Evolutionary conservation across 2,797 vertebrate species (phyloP).

Genomic region (Sebastiscus albofasciatus): DNA sequence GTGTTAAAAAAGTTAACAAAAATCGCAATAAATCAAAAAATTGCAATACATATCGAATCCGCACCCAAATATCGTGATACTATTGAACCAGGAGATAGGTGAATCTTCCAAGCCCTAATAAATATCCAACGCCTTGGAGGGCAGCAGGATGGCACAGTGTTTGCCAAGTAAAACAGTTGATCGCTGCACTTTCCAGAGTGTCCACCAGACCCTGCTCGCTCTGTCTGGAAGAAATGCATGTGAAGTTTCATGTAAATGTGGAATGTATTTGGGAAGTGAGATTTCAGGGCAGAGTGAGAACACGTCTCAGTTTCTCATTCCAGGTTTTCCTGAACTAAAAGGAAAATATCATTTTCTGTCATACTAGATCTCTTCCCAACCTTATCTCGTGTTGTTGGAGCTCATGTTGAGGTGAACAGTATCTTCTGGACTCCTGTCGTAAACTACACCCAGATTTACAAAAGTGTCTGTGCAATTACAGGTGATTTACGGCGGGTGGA

Average conservation of each 20-base stretch:
- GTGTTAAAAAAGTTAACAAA: too few species aligned
- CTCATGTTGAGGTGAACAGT: constrained; percentile 18
- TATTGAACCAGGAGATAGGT: too few species aligned
- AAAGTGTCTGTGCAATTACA: not conserved
- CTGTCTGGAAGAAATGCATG: not conserved
- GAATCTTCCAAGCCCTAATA: too few species aligned
- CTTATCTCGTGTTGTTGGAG: not conserved
- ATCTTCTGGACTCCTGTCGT: not conserved
- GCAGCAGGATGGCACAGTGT: not conserved
- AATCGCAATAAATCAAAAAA: too few species aligned
- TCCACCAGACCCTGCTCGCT: not conserved
- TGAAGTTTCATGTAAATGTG: constrained; percentile 15
- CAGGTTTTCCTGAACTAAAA: constrained; percentile 20
- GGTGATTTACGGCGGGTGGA: constrained; percentile 14
- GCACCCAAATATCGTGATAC: too few species aligned
- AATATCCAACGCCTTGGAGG: not conserved
- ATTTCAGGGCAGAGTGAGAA: not conserved
- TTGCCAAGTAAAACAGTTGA: too few species aligned
- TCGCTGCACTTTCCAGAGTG: not conserved
- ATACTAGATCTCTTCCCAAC: not conserved
- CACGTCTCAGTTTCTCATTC: constrained; percentile 12
- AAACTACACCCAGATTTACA: constrained; percentile 35
- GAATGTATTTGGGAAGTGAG: constrained; percentile 25
- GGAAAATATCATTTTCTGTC: not conserved
- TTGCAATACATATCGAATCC: too few species aligned